phyloP scores from a whole-genome alignment of 2,888 invertebrate genomes.

The Pediacus dermestoides region DNA sequence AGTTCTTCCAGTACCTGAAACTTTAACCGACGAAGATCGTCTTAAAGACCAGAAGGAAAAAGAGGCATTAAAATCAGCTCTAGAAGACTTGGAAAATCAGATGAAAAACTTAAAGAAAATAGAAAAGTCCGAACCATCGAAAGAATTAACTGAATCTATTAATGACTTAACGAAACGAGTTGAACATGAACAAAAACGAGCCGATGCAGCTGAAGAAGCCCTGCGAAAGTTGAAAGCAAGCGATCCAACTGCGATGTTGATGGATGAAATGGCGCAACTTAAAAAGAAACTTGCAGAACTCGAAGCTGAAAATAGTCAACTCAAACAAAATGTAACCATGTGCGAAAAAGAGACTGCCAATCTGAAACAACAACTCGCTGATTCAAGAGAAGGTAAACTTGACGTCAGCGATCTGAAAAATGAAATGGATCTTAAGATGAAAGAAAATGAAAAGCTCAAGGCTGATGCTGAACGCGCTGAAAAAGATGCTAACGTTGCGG shows the following conservation, averaged over 20 bases:
- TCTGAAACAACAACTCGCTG: constrained; percentile 20
- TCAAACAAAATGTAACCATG: no score
- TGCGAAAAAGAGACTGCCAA: constrained; percentile 20
- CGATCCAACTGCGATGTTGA: constrained; percentile 30
- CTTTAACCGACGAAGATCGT: constrained; percentile 19
- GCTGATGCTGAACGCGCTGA: neutral
- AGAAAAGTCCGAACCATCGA: constrained; percentile 17
- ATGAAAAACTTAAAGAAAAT: constrained; percentile 24
- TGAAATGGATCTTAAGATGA: no score
- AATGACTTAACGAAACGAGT: constrained; percentile 32
- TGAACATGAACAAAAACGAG: constrained; percentile 30
- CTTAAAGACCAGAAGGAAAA: constrained; percentile 33
- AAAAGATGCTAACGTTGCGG: constrained; percentile 18
- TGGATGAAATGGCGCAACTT: constrained; percentile 26
- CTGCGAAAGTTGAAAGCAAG: constrained; percentile 26
- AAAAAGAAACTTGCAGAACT: constrained; percentile 22
- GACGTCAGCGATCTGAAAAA: constrained; percentile 21
- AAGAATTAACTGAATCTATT: constrained; percentile 26
- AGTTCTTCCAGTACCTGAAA: no score
- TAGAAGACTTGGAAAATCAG: constrained; percentile 37
- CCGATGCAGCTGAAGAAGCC: constrained; percentile 30
- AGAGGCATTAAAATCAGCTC: constrained; percentile 33
- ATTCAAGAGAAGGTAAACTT: constrained; percentile 14
- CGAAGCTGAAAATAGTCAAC: constrained; percentile 24
- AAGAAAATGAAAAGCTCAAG: constrained; percentile 2